Percentiles rank a stretch among this genome's conserved stretches.
phyloP scores from a whole-genome alignment of 2,113 vertebrate species.

The Oriolus oriolus region DNA sequence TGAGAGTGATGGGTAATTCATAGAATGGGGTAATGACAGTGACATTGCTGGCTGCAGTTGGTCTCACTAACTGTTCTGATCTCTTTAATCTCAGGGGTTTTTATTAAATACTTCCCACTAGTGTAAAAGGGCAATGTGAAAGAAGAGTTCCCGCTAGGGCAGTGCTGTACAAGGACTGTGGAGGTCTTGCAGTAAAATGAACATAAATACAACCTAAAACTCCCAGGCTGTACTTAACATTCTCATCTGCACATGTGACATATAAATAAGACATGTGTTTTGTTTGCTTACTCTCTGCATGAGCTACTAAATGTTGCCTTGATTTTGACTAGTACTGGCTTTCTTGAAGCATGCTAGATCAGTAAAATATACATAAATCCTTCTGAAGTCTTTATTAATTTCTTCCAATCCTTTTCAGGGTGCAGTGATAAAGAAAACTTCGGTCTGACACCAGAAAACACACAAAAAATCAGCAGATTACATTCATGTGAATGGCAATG shows the following conservation, averaged over 20 bases:
- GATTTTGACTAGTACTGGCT: background rate
- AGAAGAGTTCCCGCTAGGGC: background rate
- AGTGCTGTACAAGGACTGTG: background rate
- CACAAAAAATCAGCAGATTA: background rate
- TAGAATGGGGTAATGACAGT: background rate
- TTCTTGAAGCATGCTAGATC: background rate
- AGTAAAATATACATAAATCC: background rate
- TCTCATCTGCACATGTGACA: background rate
- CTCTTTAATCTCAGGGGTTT: background rate
- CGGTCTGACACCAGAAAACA: background rate
- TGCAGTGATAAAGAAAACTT: background rate
- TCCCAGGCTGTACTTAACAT: background rate
- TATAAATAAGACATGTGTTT: background rate
- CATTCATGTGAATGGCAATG: background rate
- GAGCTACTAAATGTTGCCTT: background rate
- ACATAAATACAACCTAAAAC: background rate
- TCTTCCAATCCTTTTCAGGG: background rate
- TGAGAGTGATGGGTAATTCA: background rate
- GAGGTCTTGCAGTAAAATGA: background rate
- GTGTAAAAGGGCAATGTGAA: background rate
- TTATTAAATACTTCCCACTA: background rate
- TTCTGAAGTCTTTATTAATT: background rate
- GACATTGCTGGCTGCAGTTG: background rate
- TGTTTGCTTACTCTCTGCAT: background rate
- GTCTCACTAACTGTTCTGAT: background rate